These are phyloP conservation scores for Myanophis thanlyinensis DNA, from an alignment of 2,113 vertebrate species.

Conservation along the genomic window DNA sequence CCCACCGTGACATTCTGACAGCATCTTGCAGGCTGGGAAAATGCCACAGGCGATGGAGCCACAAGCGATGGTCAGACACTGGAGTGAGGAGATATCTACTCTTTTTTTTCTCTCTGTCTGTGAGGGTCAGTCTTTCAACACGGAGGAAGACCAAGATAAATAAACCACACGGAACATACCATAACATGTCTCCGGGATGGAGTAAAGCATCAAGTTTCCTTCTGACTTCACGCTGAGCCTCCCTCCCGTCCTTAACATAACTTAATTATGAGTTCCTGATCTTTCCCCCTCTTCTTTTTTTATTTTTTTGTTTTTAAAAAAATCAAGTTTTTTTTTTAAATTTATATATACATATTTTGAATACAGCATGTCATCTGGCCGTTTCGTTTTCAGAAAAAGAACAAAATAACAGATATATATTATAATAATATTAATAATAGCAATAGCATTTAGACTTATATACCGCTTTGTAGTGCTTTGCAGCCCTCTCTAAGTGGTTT, in stretches of 20 bases:
- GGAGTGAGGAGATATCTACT: slow-evolving; percentile 54
- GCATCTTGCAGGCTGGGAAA: slow-evolving; percentile 62
- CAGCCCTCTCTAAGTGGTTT: no score
- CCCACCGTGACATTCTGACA: slow-evolving; percentile 44
- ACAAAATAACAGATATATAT: no score
- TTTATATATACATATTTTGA: no score
- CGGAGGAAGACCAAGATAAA: slow-evolving; percentile 71
- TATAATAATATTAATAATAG: no score
- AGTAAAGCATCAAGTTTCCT: slow-evolving; percentile 29
- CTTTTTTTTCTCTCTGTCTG: slow-evolving; percentile 60
- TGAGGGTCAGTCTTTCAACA: slow-evolving; percentile 62
- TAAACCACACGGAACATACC: slow-evolving; percentile 67
- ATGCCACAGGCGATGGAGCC: slow-evolving; percentile 57
- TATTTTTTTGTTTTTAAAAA: no score
- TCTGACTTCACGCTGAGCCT: background rate
- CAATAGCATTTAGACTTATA: no score
- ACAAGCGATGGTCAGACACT: slow-evolving; percentile 54
- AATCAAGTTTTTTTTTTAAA: no score
- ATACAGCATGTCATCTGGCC: no score
- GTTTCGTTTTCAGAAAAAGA: no score
- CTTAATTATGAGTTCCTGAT: background rate
- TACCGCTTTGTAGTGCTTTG: no score
- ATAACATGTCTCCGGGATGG: slow-evolving; percentile 71
- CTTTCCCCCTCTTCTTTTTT: slow-evolving; percentile 15
- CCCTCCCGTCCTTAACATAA: slow-evolving; percentile 13